Evolutionary conservation across 2,113 vertebrate species (phyloP), one percentile per base, ranked within the genome.

Genomic region (Eulacestoma nigropectus): DNA sequence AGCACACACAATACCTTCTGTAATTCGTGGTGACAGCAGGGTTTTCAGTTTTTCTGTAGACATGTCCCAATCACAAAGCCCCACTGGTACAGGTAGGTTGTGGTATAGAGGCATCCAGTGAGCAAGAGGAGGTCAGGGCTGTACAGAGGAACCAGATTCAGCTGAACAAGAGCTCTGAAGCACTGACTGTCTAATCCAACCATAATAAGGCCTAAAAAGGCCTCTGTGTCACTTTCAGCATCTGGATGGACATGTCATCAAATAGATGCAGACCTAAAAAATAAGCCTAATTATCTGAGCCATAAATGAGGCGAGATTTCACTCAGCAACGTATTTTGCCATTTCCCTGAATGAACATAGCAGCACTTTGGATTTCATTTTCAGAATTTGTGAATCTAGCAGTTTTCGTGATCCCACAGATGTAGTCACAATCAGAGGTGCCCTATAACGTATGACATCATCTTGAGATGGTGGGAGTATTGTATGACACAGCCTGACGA

Each of bases 401-500:
- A 79, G 55, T 88, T 90, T 95, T 44, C 75, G 77, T 49, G 35
- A 64, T 25, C 62, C 23, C 76, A 88, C 41, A 87, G 76, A 79
- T 79, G 42, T 37, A 86, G 73, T 2, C 17, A 92, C 85, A 93
- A 91, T n/a, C 49, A 52, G 73, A 89, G 47, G 25, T 70, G 37
- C 44, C 59, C 65, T 82, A 11, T 57, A 77, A 46, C 69, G 79
- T 72, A 68, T 65, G 91, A 92, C 7, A 74, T 63, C 56, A 84
- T 90, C 57, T 62, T 77, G 75, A 91, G 64, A 60, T 90, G 67
- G 93, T 63, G 50, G 39, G 62, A 80, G 49, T 91, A 47, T 83
- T 86, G 42, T 72, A 85, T 75, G 86, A 91, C 86, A 93, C 67
- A 81, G 79, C 55, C 68, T 94, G 89, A 93, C 70, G 80, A 96